Evolutionary conservation across 2,113 vertebrate genomes (phyloP), one percentile per base, ranked within the genome.

Genomic region (Gorsachius goisagi): DNA sequence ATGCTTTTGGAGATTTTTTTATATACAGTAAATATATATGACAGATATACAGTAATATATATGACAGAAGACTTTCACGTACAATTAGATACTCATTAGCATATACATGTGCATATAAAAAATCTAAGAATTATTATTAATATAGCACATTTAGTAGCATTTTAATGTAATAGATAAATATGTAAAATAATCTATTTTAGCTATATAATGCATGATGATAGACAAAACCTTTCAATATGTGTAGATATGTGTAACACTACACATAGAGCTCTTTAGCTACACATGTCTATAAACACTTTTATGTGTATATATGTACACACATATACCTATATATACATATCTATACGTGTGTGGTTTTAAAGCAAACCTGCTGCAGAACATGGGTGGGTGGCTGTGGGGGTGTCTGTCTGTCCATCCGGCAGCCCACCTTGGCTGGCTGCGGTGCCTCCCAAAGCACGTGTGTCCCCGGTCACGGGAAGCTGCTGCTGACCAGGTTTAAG

Each of bases 401-500:
- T 35, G 59, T 23, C 15, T 53, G 52, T 28, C 52, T 26, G 13
- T 52, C 53, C 11, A 7, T 2, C 20, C 7, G 28, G 18, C 55
- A 32, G 41, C 55, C 55, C 12, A 32, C 55, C 55, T 20, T 18
- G 11, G 32, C 33, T 15, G 58, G 21, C 58, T 10, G 21, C 3
- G 58, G 33, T 7, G 22, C 1, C 58, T 15, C 5, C 58, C 58
- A 10, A 2, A 3, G 11, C 20, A 3, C 3, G 19, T 12, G 2
- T 2, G 3, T 2, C 30, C 12, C 18, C 9, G 56, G 2, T 15
- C 33, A 1, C 6, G 32, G 1, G 32, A 1, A 6, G 9, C 6
- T 9, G 33, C 58, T 16, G 22, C n/a, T 24, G 58, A 22, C 33
- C 58, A 2, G n/a, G 58, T 7, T 16, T 5, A 10, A 23, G 22